Base-by-base conservation (phyloP, 2,888 invertebrate species). In the Lochmaea capreae region DNA sequence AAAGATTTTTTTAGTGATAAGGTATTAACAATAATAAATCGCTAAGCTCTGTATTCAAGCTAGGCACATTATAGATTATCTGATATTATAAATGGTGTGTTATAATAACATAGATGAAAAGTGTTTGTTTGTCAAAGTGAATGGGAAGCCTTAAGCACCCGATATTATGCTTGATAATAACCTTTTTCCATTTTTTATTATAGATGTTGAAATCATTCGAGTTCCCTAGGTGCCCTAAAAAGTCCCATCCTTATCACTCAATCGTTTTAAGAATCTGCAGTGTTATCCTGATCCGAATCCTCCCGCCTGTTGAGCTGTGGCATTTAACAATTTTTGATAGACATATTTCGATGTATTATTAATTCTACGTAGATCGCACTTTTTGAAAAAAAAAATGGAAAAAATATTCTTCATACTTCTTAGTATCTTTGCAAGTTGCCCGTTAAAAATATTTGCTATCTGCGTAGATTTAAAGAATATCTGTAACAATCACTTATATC, bases 1-100 rank as follows among this genome's bases (percentile, higher is more conserved):
- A 87, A 87, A 87, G 87, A 87, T 87, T 87, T 87, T 84, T 85
- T 86, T 86, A 86, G 85, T 85, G 83, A 81, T 86, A 86, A 85
- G 85, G 81, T 85, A 83, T 83, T 85, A 83, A 82, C 79, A 81
- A 82, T 82, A 81, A 80, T 81, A 78, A 78, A 80, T 83, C 82
- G 85, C 85, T 85, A 83, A 82, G 85, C 83, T 84, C 84, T 83
- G 82, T 84, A 85, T 81, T 79, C 79, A 83, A 72, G 84, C 85
- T 85, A 84, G 82, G 82, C 82, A 82, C 83, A 79, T 46, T 46
- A 46, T 82, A 82, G 79, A 72, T 72, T 76, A 78, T 79, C 75
- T 76, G 76, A 76, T 80, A 78, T 74, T 79, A 78, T 79, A 78
- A 78, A 75, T 78, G 78, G 80, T 77, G 76, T 78, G 78, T 78